These are phyloP conservation scores for Muntiacus muntjak DNA, from an alignment of 2,113 vertebrate species.

Conservation along the genomic window DNA sequence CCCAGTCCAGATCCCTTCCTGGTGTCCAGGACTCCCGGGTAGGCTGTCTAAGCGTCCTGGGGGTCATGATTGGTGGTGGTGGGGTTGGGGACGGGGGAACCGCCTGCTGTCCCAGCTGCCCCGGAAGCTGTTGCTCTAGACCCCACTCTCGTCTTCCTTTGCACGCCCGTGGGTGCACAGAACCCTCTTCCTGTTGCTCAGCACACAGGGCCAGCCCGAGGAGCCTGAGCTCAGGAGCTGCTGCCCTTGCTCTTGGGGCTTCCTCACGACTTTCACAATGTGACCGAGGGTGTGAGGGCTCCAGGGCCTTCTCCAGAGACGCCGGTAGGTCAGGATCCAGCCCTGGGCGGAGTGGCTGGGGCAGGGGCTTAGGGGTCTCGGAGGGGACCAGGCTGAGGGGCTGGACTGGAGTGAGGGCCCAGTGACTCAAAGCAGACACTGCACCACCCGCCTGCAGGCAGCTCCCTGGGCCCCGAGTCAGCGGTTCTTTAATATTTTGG, in stretches of 20 bases:
- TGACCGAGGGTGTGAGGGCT: background rate
- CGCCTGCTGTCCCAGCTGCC: background rate
- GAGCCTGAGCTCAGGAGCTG: background rate
- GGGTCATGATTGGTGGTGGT: background rate
- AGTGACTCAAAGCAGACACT: fast-evolving
- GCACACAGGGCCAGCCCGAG: background rate
- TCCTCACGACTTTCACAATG: background rate
- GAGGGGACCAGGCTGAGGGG: background rate
- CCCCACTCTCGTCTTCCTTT: fast-evolving
- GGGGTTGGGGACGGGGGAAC: background rate
- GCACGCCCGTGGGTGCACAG: fast-evolving
- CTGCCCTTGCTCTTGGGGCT: background rate
- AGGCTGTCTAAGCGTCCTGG: background rate
- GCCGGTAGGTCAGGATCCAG: background rate
- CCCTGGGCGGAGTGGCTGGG: background rate
- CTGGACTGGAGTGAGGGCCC: no score
- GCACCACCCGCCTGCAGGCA: background rate
- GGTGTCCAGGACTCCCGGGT: background rate
- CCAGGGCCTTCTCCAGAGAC: background rate
- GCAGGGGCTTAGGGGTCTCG: fast-evolving
- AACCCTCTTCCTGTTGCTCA: background rate
- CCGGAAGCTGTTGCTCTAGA: background rate
- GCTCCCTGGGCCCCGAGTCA: background rate
- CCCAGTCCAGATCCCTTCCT: background rate
- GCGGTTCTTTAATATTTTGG: background rate